These are phyloP conservation scores for Strongylocentrotus purpuratus DNA, from an alignment of 35 echinoderm and acorn worm species.

Conservation along the genomic window DNA sequence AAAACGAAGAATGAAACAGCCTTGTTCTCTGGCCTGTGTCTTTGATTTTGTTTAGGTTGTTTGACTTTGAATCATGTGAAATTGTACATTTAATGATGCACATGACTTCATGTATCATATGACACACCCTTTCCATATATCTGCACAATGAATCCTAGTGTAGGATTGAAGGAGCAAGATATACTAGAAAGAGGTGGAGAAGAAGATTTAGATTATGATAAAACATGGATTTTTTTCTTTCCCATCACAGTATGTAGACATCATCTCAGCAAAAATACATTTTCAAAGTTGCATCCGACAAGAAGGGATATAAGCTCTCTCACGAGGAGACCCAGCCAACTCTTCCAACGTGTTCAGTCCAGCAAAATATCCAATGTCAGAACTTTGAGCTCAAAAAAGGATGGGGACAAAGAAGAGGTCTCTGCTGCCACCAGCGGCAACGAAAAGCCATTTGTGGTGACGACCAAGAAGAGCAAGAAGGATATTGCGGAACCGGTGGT, in stretches of 20 bases:
- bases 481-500: neutral
- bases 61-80: too few species aligned
- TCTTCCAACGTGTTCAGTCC: neutral
- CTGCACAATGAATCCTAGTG: too few species aligned
- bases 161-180: too few species aligned
- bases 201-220: neutral
- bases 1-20: too few species aligned
- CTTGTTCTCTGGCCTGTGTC: too few species aligned
- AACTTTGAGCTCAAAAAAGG: slow-evolving; percentile 10
- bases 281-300: neutral
- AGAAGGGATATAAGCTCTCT: neutral
- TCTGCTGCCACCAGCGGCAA: neutral
- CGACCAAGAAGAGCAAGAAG: neutral
- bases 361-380: neutral
- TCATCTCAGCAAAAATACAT: neutral
- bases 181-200: too few species aligned
- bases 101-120: too few species aligned
- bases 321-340: neutral
- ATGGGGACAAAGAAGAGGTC: neutral
- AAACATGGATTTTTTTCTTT: neutral
- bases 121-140: too few species aligned
- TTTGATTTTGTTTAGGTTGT: too few species aligned
- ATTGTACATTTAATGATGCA: too few species aligned
- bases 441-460: slow-evolving; percentile 2
- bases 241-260: neutral